Conservation (phyloP, 2,888 invertebrate genomes). For the Lymantria dispar region DNA sequence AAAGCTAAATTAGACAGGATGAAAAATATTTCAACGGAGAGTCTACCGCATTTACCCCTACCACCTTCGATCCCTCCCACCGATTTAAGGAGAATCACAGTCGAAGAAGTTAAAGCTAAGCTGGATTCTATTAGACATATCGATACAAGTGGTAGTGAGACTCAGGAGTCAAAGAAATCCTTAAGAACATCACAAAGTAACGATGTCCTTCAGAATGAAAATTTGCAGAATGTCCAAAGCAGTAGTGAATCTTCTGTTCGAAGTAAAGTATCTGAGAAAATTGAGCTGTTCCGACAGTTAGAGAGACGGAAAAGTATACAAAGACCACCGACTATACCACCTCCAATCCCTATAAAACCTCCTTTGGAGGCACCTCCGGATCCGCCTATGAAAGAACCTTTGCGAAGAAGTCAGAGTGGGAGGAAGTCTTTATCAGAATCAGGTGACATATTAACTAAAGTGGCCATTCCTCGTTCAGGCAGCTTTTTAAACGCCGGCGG, state of each 20-base stretch:
- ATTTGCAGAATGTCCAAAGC: conserved; percentile 45
- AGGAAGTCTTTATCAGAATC: conserved; percentile 80
- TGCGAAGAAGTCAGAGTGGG: conserved; percentile 73
- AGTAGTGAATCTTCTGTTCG: conserved; percentile 71
- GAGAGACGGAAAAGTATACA: conserved; percentile 73
- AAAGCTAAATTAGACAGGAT: conserved; percentile 77
- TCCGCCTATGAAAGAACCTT: conserved; percentile 54
- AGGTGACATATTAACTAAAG: conserved; percentile 92
- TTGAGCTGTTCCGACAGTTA: conserved; percentile 73
- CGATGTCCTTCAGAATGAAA: conserved; percentile 30
- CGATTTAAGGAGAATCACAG: conserved; percentile 71
- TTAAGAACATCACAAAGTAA: conserved; percentile 45
- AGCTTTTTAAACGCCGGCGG: conserved; percentile 93
- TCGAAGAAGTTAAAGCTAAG: conserved; percentile 83
- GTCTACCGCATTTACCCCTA: conserved; percentile 77
- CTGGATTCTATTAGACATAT: conserved; percentile 73
- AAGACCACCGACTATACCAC: conserved; percentile 74
- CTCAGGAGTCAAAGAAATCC: conserved; percentile 79
- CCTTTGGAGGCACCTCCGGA: conserved; percentile 47
- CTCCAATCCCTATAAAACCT: conserved; percentile 72
- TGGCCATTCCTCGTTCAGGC: conserved; percentile 92
- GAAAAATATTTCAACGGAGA: conserved; percentile 81
- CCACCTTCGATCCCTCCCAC: conserved; percentile 55
- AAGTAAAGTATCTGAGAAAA: conserved; percentile 79
- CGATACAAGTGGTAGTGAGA: conserved; percentile 73